These are phyloP conservation scores for Scaptomyza pallida DNA, from an alignment of 1,140 invertebrate genomes.

Conservation along the genomic window DNA sequence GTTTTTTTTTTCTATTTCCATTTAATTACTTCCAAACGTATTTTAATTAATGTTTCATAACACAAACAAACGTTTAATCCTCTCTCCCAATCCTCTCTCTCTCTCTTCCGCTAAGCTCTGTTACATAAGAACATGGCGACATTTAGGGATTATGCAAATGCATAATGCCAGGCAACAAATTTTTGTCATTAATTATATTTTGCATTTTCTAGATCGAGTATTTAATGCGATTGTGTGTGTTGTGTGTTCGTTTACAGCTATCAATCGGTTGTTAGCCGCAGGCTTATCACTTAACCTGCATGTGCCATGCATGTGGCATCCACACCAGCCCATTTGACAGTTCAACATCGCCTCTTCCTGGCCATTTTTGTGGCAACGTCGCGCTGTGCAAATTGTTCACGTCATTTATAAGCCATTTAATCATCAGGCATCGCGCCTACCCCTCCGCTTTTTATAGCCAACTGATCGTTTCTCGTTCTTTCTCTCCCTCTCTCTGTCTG, in stretches of 20 bases:
- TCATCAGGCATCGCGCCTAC: conserved; percentile 58
- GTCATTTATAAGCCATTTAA: conserved; percentile 76
- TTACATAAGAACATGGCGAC: conserved; percentile 1
- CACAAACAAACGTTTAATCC: neutral
- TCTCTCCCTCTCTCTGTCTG: conserved; percentile 19
- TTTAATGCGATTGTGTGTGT: conserved; percentile 35
- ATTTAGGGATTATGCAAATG: conserved; percentile 33
- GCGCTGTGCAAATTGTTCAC: conserved; percentile 38
- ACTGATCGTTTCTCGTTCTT: conserved; percentile 26
- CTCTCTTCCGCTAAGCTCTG: conserved; percentile 23
- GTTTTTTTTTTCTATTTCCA: neutral
- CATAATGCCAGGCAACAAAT: neutral
- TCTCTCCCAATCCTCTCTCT: neutral
- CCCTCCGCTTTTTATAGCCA: conserved; percentile 46
- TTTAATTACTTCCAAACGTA: conserved; percentile 47
- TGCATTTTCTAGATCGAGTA: conserved; percentile 10
- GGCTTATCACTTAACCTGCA: conserved; percentile 52
- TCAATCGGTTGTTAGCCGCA: conserved; percentile 28
- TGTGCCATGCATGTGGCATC: conserved; percentile 1
- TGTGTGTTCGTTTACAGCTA: conserved; percentile 16
- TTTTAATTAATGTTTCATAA: conserved; percentile 54
- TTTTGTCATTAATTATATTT: conserved; percentile 37
- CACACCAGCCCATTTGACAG: conserved; percentile 10
- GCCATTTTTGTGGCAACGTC: conserved; percentile 50
- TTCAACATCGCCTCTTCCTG: conserved; percentile 13